Base-by-base conservation (phyloP, 2,797 vertebrate genomes). In the Eupleurogrammus muticus region DNA sequence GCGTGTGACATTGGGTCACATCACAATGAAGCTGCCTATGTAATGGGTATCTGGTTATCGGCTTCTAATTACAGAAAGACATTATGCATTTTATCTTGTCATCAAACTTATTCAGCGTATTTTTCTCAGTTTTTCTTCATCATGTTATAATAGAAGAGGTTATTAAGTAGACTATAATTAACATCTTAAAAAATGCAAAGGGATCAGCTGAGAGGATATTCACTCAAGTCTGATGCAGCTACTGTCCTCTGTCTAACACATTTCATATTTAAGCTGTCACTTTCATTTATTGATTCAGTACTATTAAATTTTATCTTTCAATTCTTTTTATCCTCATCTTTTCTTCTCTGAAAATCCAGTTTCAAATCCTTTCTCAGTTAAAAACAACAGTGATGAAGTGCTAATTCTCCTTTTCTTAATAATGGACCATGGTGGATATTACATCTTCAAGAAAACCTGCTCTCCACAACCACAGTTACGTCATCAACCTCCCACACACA, bases 1-100 rank as follows among this genome's bases (percentile, higher is more conserved):
- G 17, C 36, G 51, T 53, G 63, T 13, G 68, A 66, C 48, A 47
- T 36, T 52, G 57, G 46, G 35, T 52, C 54, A 53, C 1, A 24
- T 66, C 64, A 61, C 21, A 50, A 24, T 21, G 19, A 64, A 48
- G 20, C 42, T 34, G 53, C 38, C n/a, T n/a, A 50, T 28, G 32
- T 46, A 21, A 49, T 28, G 32, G 51, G 61, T 56, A 59, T 66
- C 16, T 51, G n/a, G 10, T 49, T 17, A 24, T 23, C 8, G 56
- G 54, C 10, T 32, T 24, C 14, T 42, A 54, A 58, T 67, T 23
- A 58, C 58, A 14, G 36, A 11, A 16, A 19, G 19, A 28, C 9
- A 14, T 24, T 62, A 49, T 0, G 19, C 24, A 61, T 51, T 56
- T 42, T 44, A 28, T 40, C 40, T 28, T 9, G 38, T 42, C 38